These are phyloP conservation scores for Anhinga rufa DNA, from an alignment of 2,113 vertebrate species.

Conservation along the genomic window DNA sequence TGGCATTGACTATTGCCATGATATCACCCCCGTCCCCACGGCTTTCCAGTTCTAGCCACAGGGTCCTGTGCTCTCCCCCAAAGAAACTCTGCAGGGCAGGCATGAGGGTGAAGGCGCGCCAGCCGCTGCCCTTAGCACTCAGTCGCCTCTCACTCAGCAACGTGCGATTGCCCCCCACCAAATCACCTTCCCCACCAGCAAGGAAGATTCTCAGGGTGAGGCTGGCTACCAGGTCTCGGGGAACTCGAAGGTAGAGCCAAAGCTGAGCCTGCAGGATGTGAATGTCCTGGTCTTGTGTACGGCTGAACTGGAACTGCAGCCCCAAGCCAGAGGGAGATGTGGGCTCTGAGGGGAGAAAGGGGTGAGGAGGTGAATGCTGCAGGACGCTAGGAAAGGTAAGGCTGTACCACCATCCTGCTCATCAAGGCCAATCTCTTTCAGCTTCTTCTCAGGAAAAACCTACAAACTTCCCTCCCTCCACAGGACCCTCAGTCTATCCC, in stretches of 20 bases:
- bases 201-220: constrained; percentile 73
- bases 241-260: constrained; percentile 79
- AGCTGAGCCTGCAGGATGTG: constrained; percentile 82
- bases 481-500: background rate
- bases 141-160: constrained; percentile 77
- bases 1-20: background rate
- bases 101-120: constrained; percentile 80
- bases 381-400: background rate
- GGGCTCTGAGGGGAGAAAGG: constrained; percentile 57
- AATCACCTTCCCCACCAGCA: background rate
- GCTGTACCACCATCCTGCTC: background rate
- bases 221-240: constrained; percentile 7
- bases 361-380: background rate
- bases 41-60: constrained; percentile 76
- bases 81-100: constrained; percentile 76
- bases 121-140: constrained; percentile 71
- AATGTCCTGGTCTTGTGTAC: constrained; percentile 70
- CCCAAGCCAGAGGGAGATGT: constrained; percentile 29
- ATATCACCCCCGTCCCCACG: constrained; percentile 31
- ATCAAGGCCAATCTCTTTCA: background rate
- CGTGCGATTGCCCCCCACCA: background rate
- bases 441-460: constrained; percentile 75
- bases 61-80: constrained; percentile 40
- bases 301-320: constrained; percentile 84
- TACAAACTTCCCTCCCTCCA: too few relatives aligned